phyloP scores from a whole-genome alignment of 1,140 invertebrate species.

The Brachionus paranguensis region DNA sequence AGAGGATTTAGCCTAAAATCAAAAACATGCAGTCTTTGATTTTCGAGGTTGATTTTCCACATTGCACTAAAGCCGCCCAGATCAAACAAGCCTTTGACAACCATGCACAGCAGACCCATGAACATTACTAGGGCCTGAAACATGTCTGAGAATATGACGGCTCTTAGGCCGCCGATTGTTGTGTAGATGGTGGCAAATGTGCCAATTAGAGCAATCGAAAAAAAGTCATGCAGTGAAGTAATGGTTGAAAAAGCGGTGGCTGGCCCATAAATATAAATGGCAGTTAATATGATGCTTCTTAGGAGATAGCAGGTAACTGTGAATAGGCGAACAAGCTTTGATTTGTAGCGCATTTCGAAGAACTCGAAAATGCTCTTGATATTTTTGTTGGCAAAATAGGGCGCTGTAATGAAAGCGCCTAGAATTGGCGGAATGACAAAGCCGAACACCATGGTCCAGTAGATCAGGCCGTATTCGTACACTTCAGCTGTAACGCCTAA shows the following conservation, averaged over 20 bases:
- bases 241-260: constrained; percentile 83
- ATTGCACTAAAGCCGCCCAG: not conserved
- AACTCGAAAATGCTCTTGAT: constrained; percentile 83
- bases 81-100: not conserved
- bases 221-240: constrained; percentile 66
- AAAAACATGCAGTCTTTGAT: not conserved
- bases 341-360: constrained; percentile 61
- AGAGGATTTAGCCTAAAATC: constrained; percentile 57
- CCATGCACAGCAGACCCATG: constrained; percentile 70
- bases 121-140: constrained; percentile 81
- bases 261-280: constrained; percentile 85
- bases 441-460: not conserved
- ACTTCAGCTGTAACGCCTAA: constrained; percentile 79
- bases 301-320: constrained; percentile 60
- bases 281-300: constrained; percentile 63
- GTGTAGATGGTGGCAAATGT: constrained; percentile 78
- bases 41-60: not conserved
- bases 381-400: constrained; percentile 78
- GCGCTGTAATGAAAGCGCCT: constrained; percentile 72
- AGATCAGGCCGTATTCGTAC: constrained; percentile 56
- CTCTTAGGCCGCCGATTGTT: constrained; percentile 82
- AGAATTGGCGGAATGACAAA: constrained; percentile 65
- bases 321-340: constrained; percentile 44
- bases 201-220: constrained; percentile 73
- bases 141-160: constrained; percentile 78